These are phyloP conservation scores for Cettia cetti DNA, from an alignment of 2,113 vertebrate genomes.

Conservation along the genomic window DNA sequence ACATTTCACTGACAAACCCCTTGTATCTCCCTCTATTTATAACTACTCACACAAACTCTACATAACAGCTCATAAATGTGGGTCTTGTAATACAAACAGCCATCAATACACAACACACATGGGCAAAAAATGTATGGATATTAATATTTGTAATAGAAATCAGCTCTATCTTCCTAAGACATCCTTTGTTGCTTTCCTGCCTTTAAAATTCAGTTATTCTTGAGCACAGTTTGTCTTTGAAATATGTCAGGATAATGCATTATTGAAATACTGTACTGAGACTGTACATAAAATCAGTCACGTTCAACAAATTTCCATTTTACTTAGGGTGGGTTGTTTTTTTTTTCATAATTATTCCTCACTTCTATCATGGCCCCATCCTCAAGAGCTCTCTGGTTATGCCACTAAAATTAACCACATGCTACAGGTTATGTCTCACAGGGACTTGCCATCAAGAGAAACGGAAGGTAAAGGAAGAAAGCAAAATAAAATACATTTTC, in stretches of 20 bases:
- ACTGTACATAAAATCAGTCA: constrained; percentile 36
- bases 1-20: neutral
- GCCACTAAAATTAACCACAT: neutral
- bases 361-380: constrained; percentile 4
- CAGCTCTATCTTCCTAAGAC: constrained; percentile 20
- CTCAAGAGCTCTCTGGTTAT: constrained; percentile 2
- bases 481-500: neutral
- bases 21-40: neutral
- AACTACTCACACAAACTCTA: neutral
- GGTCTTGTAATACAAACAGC: neutral
- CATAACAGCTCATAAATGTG: neutral
- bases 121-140: neutral
- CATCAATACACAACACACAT: neutral
- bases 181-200: neutral
- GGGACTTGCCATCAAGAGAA: neutral
- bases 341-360: constrained; percentile 45
- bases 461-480: neutral
- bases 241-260: constrained; percentile 50
- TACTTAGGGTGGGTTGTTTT: neutral
- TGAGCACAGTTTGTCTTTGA: constrained; percentile 42
- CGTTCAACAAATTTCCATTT: constrained; percentile 50
- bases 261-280: constrained; percentile 34
- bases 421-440: constrained; percentile 15
- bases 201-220: constrained; percentile 51
- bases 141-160: constrained; percentile 22